Evolutionary conservation across 2,888 invertebrate species (phyloP), one percentile per base, ranked within the genome.

Genomic region (Brachyptera risi): DNA sequence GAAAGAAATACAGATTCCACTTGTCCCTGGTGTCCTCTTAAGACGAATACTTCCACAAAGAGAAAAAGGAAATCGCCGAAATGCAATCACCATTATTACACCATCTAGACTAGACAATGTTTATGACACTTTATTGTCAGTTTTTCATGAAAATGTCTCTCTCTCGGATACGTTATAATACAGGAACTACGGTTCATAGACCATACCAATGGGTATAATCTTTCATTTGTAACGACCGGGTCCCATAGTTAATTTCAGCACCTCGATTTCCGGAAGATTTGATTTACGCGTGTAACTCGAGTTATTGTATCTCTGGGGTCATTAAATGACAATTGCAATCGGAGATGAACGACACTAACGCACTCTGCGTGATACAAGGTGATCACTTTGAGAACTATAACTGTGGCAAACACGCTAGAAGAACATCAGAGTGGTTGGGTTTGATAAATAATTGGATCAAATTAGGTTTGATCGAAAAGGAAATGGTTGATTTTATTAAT

Each of bases 161-260:
- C 42, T 7, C 17, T 9, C 42, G 42, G 42, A 42, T 19, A 11
- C 21, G 42, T 21, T 42, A 17, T 42, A 1, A 42, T 3, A 42
- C 2, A 17, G 42, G 42, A 42, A 42, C 13, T 17, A 42, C 17
- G 42, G 42, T 42, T 42, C 15, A 42, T 42, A 9, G 5, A n/a
- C 19, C 42, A 42, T 42, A 15, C 42, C 42, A 42, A 42, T 42
- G 42, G 42, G 42, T 42, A 21, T 42, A 42, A 42, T 42, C 42
- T 42, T 42, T 42, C 42, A 42, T 42, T 9, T 3, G 42, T 42
- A 42, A 42, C 42, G 42, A 42, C 42, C 17, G 15, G 21, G 42
- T 17, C 15, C 42, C 13, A 19, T 42, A 42, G 21, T 42, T 42
- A 17, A 21, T 42, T 21, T 19, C 42, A 19, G 42, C 2, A 21